Conservation (phyloP, 2,113 vertebrate genomes). For the Psephotus haematonotus region DNA sequence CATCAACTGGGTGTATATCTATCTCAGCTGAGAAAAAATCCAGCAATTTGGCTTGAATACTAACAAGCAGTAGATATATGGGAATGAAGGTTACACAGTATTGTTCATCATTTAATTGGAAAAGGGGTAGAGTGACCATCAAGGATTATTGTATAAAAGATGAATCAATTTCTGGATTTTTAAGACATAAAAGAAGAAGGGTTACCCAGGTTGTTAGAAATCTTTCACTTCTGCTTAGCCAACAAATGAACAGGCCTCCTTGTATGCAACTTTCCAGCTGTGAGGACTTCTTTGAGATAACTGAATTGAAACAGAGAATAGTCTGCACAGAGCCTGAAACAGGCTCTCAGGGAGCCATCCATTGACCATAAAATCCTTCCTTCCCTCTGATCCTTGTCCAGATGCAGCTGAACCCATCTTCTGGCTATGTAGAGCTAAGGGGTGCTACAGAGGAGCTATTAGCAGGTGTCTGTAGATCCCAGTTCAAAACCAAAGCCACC, state of each 20-base stretch:
- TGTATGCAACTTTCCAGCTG: not conserved
- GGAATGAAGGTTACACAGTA: not conserved
- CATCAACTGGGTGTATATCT: not conserved
- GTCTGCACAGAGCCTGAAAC: not conserved
- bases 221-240: not conserved
- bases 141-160: not conserved
- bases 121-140: not conserved
- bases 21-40: not conserved
- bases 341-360: not conserved
- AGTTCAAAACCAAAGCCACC: not conserved
- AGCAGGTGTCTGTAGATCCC: not conserved
- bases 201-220: not conserved
- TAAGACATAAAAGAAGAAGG: not conserved
- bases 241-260: not conserved
- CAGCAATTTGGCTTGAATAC: not conserved
- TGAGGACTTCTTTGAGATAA: not conserved
- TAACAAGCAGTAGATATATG: not conserved
- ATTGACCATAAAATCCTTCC: not conserved
- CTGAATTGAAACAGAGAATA: not conserved
- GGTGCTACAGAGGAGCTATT: not conserved
- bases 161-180: not conserved
- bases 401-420: not conserved
- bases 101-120: not conserved
- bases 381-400: not conserved
- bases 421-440: not conserved